Evolutionary conservation across 2,113 vertebrate species (phyloP), one percentile per base, ranked within the genome.

Genomic region (Gorsachius goisagi): DNA sequence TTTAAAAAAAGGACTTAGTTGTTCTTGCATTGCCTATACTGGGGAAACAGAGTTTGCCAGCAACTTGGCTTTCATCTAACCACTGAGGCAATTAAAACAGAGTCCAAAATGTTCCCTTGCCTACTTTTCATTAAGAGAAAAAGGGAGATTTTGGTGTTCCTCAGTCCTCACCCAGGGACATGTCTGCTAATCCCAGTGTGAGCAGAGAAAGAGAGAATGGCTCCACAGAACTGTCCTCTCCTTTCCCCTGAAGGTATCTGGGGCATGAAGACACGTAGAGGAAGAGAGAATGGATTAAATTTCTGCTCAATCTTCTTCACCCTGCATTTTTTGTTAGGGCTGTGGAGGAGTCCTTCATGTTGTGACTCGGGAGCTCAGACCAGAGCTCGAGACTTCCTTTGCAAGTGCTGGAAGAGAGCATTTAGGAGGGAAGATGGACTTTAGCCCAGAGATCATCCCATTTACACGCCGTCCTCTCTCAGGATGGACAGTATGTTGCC

Each of bases 191-290:
- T 64, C 33, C 41, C 71, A 79, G 53, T 0, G 4, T 4, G 6
- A 72, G 53, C 44, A 85, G 64, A 91, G 56, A 84, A 63, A 64
- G 45, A 85, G 62, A 69, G 12, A 82, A 18, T 39, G 63, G 32
- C 85, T 93, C 55, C 47, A 50, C 26, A 85, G 32, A 69, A 41
- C 32, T 63, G 55, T 66, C 64, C 32, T 82, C 50, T 56, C 15
- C 58, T 87, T 92, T 91, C 49, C n/a, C 59, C 83, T 90, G 62
- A 73, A 69, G 28, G 37, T 64, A 15, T 63, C 63, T 62, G 32
- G 26, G 37, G 18, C 26, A 44, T 2, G 5, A 79, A 66, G 22
- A 16, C 33, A 53, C 0, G 0, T 5, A 28, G 44, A 68, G 9
- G 59, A 95, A 75, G 27, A 81, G 56, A 16, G 10, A 50, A 62